Base-by-base conservation (phyloP, 2,797 vertebrate genomes). In the Spondyliosoma cantharus region DNA sequence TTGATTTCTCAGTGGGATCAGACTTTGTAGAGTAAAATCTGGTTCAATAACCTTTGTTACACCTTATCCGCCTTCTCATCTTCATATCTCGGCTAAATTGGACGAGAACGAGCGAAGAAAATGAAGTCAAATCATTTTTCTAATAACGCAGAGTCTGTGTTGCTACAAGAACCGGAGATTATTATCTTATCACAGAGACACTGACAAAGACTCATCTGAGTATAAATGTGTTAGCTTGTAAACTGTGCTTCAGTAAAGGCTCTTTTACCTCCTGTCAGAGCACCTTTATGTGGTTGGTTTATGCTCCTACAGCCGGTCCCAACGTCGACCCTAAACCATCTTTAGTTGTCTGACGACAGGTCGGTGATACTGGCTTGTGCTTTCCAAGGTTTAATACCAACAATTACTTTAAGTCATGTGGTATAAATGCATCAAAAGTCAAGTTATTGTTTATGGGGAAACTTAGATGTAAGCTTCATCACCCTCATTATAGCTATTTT, bases 41-140 rank as follows among this genome's bases (percentile, higher is more conserved):
- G 60, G 54, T 54, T 89, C 82, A 80, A 74, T 80, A 86, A 81
- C 81, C 78, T 85, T 68, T 85, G 80, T 78, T 74, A 45, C 75
- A 69, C 58, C n/a, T 74, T 65, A 76, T 90, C 74, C 50, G 66
- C 57, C 45, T 29, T 59, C 52, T 63, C 42, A 17, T 84, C 66
- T 81, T 71, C 7, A 4, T 37, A 67, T 74, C 68, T 29, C 80
- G 0, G 22, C 76, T 50, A 73, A 87, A 87, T 89, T 79, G 22
- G 78, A 76, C 59, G 12, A 1, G 45, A 76, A 72, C 43, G 29
- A 62, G 49, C 45, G 45, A 17, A 57, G 32, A 61, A 59, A 84
- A 76, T 43, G 0, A 74, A 76, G 54, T 74, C 8, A 78, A 76
- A 70, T 65, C 56, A 54, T 85, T 82, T 85, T 82, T 80, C 29